These are phyloP conservation scores for Microhierax caerulescens DNA, from an alignment of 2,797 vertebrate species.

Conservation along the genomic window DNA sequence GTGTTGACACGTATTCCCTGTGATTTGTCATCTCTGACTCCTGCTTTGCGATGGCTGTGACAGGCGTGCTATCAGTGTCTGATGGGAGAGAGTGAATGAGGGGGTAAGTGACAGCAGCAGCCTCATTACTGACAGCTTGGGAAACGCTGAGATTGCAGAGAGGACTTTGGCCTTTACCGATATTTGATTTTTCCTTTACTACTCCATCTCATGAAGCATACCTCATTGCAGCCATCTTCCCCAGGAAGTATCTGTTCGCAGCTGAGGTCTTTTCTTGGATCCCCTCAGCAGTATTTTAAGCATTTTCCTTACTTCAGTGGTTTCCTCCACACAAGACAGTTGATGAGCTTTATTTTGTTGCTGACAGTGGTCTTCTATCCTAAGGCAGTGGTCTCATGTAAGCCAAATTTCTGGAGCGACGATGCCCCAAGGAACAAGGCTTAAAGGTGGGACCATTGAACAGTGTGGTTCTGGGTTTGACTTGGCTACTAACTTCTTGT, in stretches of 20 bases:
- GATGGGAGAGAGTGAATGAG: slow-evolving; percentile 17
- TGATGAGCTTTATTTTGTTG: not conserved
- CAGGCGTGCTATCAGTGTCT: slow-evolving; percentile 49
- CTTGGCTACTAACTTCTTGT: not conserved
- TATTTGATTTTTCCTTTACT: not conserved
- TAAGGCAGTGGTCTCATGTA: not conserved
- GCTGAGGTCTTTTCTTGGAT: not conserved
- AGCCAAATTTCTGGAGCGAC: not conserved
- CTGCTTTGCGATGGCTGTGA: slow-evolving; percentile 24
- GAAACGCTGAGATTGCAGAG: not conserved
- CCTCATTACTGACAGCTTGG: slow-evolving; percentile 1
- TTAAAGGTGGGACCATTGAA: not conserved
- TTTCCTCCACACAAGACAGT: not conserved
- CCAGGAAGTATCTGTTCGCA: fast-evolving
- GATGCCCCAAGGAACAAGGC: not conserved
- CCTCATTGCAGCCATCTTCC: not conserved
- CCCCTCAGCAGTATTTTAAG: fast-evolving
- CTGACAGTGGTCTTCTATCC: not conserved
- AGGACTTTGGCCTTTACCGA: not conserved
- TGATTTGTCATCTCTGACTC: slow-evolving; percentile 63
- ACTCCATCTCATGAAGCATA: fast-evolving
- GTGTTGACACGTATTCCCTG: slow-evolving; percentile 64
- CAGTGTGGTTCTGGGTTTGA: not conserved
- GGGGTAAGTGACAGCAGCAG: slow-evolving; percentile 36
- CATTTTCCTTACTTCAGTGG: not conserved